phyloP scores from a whole-genome alignment of 2,888 invertebrate species.

The Amitus sp. region DNA sequence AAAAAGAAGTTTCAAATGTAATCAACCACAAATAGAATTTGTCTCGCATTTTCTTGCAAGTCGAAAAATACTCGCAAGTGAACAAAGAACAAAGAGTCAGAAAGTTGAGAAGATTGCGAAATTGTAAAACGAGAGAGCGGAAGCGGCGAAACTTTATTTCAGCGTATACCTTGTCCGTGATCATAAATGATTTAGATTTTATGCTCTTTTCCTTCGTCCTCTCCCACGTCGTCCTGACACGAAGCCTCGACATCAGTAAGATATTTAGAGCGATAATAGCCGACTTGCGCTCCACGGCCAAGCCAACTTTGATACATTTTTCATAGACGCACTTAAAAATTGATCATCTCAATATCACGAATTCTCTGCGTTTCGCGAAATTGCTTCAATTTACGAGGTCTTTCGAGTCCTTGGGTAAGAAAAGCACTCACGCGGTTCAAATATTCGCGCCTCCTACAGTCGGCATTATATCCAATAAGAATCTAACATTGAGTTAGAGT shows the following conservation, averaged over 20 bases:
- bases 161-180: constrained; percentile 18
- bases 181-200: constrained; percentile 32
- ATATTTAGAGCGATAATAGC: constrained; percentile 36
- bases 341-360: constrained; percentile 6
- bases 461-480: too few species aligned
- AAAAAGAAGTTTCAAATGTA: too few species aligned
- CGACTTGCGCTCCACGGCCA: constrained; percentile 15
- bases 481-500: too few species aligned
- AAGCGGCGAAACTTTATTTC: constrained; percentile 28
- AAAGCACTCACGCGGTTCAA: too few species aligned
- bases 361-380: not conserved
- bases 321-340: constrained; percentile 23
- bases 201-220: constrained; percentile 28
- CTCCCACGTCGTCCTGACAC: constrained; percentile 24
- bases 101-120: not conserved
- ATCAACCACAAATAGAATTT: too few species aligned
- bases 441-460: too few species aligned
- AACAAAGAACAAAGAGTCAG: not conserved
- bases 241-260: constrained; percentile 25
- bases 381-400: too few species aligned
- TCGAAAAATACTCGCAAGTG: not conserved
- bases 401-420: too few species aligned
- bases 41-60: not conserved
- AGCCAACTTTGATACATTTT: constrained; percentile 16
- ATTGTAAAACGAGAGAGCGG: constrained; percentile 1